These are phyloP conservation scores for Embiotoca jacksoni DNA, from an alignment of 2,113 vertebrate species.

Conservation along the genomic window DNA sequence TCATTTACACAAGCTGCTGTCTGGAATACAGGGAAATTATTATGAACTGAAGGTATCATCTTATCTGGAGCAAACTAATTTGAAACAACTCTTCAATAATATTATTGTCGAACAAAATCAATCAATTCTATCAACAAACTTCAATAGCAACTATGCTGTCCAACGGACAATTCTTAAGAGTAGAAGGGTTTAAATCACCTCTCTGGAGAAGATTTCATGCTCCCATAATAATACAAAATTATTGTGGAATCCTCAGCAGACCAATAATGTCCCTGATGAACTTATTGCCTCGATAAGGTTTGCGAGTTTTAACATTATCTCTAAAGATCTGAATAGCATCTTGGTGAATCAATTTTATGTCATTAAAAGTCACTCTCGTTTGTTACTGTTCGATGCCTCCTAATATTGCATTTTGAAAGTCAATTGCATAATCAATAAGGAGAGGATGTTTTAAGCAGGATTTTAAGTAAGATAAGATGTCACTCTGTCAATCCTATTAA, in stretches of 20 bases:
- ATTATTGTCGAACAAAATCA: too few species aligned
- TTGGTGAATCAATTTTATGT: constrained; percentile 69
- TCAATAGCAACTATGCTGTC: constrained; percentile 6
- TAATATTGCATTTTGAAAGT: constrained; percentile 78
- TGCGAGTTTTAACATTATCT: constrained; percentile 52
- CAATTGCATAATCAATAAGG: constrained; percentile 73
- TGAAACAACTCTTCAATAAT: constrained; percentile 14
- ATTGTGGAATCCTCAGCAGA: constrained; percentile 27
- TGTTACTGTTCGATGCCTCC: constrained; percentile 54
- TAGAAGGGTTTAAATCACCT: constrained; percentile 6
- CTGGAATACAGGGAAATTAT: constrained; percentile 30
- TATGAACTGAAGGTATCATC: constrained; percentile 21
- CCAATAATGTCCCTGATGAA: constrained; percentile 50
- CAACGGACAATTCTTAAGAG: constrained; percentile 9
- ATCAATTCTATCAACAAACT: constrained; percentile 26
- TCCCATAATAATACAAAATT: constrained; percentile 22
- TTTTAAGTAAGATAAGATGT: constrained; percentile 75
- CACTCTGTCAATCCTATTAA: constrained; percentile 64
- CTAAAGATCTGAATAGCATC: constrained; percentile 49
- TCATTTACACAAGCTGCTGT: not conserved
- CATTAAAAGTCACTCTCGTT: constrained; percentile 73
- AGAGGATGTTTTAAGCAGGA: constrained; percentile 73
- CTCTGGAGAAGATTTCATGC: constrained; percentile 16
- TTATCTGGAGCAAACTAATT: constrained; percentile 51
- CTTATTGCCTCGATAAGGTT: constrained; percentile 56